Conservation (phyloP, 2,797 vertebrate genomes). For the Zonotrichia albicollis region DNA sequence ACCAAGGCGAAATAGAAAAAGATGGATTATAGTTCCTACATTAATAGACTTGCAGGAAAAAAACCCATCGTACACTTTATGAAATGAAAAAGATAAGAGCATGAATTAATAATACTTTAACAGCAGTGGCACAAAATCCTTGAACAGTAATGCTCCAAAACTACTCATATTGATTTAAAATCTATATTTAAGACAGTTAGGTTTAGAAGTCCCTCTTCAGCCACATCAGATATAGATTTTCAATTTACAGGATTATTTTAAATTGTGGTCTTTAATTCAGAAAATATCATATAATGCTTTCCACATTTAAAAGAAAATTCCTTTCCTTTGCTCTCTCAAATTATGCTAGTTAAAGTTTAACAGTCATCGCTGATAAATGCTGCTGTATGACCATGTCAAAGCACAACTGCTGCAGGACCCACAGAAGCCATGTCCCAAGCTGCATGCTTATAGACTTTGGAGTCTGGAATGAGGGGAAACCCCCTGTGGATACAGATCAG, state of each 20-base stretch:
- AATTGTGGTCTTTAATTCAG: conserved; percentile 32
- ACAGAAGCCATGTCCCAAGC: background rate
- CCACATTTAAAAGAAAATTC: conserved; percentile 13
- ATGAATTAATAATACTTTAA: conserved; percentile 65
- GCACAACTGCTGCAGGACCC: background rate
- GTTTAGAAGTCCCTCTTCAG: conserved; percentile 41
- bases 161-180: conserved; percentile 63
- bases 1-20: conserved; percentile 19
- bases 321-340: background rate
- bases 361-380: background rate
- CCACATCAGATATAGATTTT: conserved; percentile 63
- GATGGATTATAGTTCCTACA: conserved; percentile 51
- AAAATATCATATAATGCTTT: conserved; percentile 15
- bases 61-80: background rate
- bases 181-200: conserved; percentile 54
- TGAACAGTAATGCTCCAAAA: conserved; percentile 42
- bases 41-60: conserved; percentile 44
- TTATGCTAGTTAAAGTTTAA: conserved; percentile 9
- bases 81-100: conserved; percentile 59
- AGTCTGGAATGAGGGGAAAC: background rate
- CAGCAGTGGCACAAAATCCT: conserved; percentile 58
- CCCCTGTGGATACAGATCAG: background rate
- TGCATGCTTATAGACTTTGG: background rate
- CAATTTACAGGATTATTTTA: conserved; percentile 57
- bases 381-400: background rate